phyloP scores from a whole-genome alignment of 2,797 vertebrate genomes.

The Sciaenops ocellatus region DNA sequence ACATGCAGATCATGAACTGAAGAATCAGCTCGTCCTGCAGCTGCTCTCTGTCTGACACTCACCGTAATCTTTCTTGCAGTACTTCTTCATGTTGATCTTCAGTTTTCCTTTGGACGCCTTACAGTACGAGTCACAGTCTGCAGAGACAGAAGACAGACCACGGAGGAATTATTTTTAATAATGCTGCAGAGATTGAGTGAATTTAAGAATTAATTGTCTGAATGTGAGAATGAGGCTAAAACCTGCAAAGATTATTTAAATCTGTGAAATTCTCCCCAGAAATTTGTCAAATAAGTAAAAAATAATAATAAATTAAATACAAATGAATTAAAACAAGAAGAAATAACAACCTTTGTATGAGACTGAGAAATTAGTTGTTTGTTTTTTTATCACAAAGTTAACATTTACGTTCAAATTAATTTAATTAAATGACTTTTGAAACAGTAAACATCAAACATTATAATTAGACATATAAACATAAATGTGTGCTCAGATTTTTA shows the following conservation, averaged over 20 bases:
- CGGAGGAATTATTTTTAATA: not conserved
- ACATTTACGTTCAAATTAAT: too few species aligned
- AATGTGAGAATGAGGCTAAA: too few species aligned
- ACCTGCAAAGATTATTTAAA: not conserved
- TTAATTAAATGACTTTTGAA: too few species aligned
- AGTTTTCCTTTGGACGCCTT: constrained; percentile 98
- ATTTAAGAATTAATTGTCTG: not conserved
- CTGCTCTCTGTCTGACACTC: constrained; percentile 68
- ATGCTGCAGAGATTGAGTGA: not conserved
- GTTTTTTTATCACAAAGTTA: too few species aligned
- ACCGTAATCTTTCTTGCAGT: constrained; percentile 99
- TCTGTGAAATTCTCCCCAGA: not conserved
- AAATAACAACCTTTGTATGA: too few species aligned
- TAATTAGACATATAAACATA: too few species aligned
- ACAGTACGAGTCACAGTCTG: constrained; percentile 97
- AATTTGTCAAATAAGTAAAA: not conserved
- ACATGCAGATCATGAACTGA: not conserved
- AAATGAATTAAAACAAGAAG: not conserved
- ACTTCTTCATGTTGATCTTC: constrained; percentile 99
- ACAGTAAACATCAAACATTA: too few species aligned
- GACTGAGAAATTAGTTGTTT: too few species aligned
- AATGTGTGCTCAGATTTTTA: too few species aligned
- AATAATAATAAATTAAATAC: not conserved
- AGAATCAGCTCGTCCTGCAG: not conserved
- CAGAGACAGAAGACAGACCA: constrained; percentile 12